These are phyloP conservation scores for Trachythela sp. DNA, from an alignment of 64 coral and sea anemone genomes.

Conservation along the genomic window DNA sequence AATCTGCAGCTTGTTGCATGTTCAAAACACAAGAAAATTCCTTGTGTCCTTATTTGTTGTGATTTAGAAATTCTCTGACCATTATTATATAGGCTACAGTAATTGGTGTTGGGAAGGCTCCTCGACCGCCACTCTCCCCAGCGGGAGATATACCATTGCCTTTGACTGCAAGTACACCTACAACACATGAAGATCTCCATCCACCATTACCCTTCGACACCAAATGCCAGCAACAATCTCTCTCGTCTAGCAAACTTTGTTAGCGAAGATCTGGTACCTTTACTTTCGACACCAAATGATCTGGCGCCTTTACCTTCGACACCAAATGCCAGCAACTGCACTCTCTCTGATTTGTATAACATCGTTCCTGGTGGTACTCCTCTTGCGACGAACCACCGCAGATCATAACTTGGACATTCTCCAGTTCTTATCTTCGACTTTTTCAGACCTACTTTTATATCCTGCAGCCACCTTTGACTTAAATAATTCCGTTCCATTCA, in stretches of 20 bases:
- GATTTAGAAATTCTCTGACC: too few relatives aligned
- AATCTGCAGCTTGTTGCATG: background rate
- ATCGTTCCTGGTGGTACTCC: background rate
- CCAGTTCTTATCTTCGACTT: background rate
- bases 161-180: background rate
- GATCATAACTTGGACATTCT: background rate
- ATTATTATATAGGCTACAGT: background rate
- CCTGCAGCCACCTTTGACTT: background rate
- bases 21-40: background rate
- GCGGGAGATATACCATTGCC: background rate
- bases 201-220: background rate
- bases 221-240: background rate
- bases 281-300: too few relatives aligned
- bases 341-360: background rate
- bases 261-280: background rate
- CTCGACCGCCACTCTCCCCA: background rate
- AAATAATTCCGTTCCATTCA: background rate
- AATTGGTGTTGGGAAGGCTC: background rate
- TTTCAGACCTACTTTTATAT: background rate
- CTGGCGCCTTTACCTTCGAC: background rate
- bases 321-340: background rate
- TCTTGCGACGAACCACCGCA: background rate
- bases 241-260: background rate
- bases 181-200: too few relatives aligned
- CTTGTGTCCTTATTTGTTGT: too few relatives aligned